phyloP scores from a whole-genome alignment of 2,797 vertebrate genomes.

The Darevskia nairensis region DNA sequence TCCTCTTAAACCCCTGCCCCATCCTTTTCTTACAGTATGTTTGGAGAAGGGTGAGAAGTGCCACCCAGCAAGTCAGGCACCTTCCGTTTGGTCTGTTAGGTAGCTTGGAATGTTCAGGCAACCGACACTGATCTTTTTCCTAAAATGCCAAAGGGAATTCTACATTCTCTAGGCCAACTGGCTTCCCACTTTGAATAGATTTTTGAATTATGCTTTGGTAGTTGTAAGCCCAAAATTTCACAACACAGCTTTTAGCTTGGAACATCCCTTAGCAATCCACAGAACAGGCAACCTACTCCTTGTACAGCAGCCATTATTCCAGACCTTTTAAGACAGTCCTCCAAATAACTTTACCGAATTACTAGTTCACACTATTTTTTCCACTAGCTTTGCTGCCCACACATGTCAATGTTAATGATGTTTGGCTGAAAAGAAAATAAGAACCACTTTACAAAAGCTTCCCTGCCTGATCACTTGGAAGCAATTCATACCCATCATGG shows the following conservation, averaged over 20 bases:
- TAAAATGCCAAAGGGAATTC: neutral
- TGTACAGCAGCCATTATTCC: neutral
- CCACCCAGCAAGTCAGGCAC: neutral
- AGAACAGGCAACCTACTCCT: neutral
- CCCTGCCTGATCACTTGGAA: neutral
- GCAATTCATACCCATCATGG: neutral
- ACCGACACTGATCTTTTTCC: neutral
- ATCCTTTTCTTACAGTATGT: neutral
- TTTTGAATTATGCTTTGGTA: neutral
- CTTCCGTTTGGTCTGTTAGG: neutral
- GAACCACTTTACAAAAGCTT: neutral
- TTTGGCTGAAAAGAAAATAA: neutral
- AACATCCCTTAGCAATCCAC: neutral
- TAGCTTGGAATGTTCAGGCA: neutral
- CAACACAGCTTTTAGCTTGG: neutral
- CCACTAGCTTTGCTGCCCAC: neutral
- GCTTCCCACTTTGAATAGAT: neutral
- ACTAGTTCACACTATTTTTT: neutral
- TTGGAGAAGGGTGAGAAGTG: neutral
- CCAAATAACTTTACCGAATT: constrained; percentile 4
- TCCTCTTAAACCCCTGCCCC: neutral
- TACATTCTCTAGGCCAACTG: neutral
- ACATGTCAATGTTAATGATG: neutral
- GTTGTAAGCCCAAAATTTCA: constrained; percentile 1
- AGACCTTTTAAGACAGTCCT: neutral